Conservation (phyloP, 2,797 vertebrate genomes). For the Limnodromus scolopaceus region DNA sequence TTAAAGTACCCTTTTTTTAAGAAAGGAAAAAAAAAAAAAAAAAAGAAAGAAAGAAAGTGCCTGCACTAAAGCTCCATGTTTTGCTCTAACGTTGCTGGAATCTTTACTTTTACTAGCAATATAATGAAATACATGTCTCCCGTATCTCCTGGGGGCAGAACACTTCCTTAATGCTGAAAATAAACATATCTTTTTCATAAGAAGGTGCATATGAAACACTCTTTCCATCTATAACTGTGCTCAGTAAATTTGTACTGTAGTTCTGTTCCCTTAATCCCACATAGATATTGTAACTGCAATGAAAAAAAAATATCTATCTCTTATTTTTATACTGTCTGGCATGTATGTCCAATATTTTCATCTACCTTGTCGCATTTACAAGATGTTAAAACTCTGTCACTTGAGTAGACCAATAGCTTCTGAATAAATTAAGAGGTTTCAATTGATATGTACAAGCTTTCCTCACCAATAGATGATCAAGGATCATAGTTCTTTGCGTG, state of each 20-base stretch:
- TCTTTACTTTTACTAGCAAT: neutral
- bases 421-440: neutral
- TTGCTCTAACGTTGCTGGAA: neutral
- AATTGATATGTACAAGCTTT: neutral
- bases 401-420: neutral
- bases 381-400: neutral
- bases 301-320: neutral
- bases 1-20: neutral
- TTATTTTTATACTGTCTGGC: neutral
- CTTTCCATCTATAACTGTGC: neutral
- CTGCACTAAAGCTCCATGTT: neutral
- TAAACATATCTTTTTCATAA: neutral
- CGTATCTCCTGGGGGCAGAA: neutral
- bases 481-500: neutral
- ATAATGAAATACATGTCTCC: rapidly evolving
- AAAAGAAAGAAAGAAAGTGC: neutral
- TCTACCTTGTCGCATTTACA: neutral
- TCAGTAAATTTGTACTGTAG: neutral
- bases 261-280: neutral
- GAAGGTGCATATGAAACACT: neutral
- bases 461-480: neutral
- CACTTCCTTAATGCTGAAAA: neutral
- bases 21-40: neutral
- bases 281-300: neutral
- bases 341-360: neutral